Evolutionary conservation across 1,140 invertebrate genomes (phyloP).

Genomic region (Cotesia glomerata): DNA sequence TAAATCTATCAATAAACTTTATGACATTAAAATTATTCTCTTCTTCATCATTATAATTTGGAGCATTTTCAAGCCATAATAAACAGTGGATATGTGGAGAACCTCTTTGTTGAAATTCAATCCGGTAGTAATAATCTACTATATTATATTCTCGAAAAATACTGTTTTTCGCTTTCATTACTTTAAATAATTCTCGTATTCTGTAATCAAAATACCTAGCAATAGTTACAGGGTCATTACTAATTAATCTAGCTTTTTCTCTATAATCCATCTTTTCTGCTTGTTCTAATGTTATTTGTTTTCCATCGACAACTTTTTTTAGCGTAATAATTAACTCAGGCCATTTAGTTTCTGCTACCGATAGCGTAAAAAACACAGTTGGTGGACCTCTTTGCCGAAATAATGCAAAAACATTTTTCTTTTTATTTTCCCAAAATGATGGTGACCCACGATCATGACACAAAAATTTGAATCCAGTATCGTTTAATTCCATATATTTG

Average conservation of each 20-base stretch:
- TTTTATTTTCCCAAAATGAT: constrained; percentile 1
- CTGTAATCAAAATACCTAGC: not conserved
- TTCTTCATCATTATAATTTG: constrained; percentile 10
- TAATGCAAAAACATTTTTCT: not conserved
- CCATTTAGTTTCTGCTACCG: constrained; percentile 3
- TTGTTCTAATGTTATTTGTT: not conserved
- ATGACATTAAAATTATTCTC: not conserved
- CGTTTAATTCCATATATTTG: not conserved
- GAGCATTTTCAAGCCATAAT: constrained; percentile 20
- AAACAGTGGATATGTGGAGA: constrained; percentile 44
- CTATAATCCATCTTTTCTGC: not conserved
- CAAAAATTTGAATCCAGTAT: not conserved
- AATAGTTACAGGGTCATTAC: not conserved
- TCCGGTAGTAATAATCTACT: constrained; percentile 44
- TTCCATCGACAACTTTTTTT: not conserved
- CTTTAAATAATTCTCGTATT: not conserved
- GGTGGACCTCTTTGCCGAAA: not conserved
- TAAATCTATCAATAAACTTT: constrained; percentile 4
- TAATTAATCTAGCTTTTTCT: not conserved
- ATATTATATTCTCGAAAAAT: constrained; percentile 15
- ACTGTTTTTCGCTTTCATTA: not conserved
- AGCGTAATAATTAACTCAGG: not conserved
- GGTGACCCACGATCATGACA: not conserved
- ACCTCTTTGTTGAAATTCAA: constrained; percentile 61
- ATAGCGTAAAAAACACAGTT: not conserved